Evolutionary conservation across 1,140 invertebrate species (phyloP), one percentile per base, ranked within the genome.

Genomic region (Heliconius congener): DNA sequence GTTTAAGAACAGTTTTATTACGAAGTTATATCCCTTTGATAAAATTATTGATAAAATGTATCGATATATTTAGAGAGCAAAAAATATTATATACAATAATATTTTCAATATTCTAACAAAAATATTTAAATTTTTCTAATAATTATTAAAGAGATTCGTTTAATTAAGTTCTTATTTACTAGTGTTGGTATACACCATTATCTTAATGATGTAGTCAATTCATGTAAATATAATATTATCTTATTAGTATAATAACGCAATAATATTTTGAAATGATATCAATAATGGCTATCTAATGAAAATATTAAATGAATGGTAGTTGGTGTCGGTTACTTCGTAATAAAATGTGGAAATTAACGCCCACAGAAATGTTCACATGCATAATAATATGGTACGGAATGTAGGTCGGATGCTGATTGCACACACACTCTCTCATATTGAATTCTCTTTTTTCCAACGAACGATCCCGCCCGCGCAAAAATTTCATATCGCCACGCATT

Each of bases 401-500:
- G 85, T 93, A 91, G 91, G 91, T 88, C 91, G 88, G 82, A 87
- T 88, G 87, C 86, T 92, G 92, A 94, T 93, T 93, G 91, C 89
- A 87, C 83, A 91, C 84, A 87, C 86, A 88, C 86, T 86, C 89
- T 86, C 81, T 90, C 92, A 93, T 93, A 93, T 92, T 89, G 90
- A 92, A 94, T 93, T 92, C 90, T 89, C 90, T 91, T 94, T 92
- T 93, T 92, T 90, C 87, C 88, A 81, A 83, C 84, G 85, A 90
- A 89, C 92, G 89, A 91, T 91, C 87, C 86, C 87, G 87, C 83
- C 81, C 83, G 85, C 85, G 90, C 89, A 88, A 91, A 92, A 93
- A 94, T 93, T 94, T 93, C 91, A 93, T 93, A 92, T 91, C 88
- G 88, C 88, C 83, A 87, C 88, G 88, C 88, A 87, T 88, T 94